phyloP scores from a whole-genome alignment of 1,140 invertebrate genomes.

The Eumaeus atala region DNA sequence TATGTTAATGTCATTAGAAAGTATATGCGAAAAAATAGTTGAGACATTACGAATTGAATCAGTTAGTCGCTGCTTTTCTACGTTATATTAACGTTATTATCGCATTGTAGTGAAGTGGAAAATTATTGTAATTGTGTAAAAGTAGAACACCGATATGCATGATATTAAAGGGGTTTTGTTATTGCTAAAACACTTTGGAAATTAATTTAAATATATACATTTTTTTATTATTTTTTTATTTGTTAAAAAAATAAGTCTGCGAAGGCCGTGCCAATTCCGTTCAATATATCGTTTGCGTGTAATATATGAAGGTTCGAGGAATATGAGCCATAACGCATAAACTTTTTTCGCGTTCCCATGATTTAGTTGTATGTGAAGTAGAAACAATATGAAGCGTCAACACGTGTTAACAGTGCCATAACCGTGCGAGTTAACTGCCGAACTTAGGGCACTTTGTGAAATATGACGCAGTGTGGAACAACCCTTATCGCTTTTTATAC shows the following conservation, averaged over 20 bases:
- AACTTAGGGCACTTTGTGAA: conserved; percentile 69
- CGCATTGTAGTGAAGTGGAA: no score
- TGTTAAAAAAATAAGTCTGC: neutral
- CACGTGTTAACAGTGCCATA: conserved; percentile 71
- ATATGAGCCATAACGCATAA: conserved; percentile 27
- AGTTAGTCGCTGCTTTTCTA: no score
- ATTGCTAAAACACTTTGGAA: no score
- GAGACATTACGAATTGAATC: no score
- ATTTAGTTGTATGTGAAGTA: conserved; percentile 53
- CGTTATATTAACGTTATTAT: no score
- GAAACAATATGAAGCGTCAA: conserved; percentile 56
- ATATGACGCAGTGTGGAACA: conserved; percentile 62
- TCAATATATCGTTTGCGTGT: conserved; percentile 15
- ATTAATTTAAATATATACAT: no score
- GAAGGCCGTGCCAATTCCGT: neutral
- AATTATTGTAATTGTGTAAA: no score
- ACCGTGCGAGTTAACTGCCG: conserved; percentile 64
- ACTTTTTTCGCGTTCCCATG: conserved; percentile 42
- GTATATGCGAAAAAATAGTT: no score
- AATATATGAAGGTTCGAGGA: conserved; percentile 13
- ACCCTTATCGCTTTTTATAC: conserved; percentile 42
- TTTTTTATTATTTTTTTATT: no score
- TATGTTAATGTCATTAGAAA: no score
- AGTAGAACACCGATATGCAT: no score
- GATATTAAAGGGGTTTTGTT: no score